Conservation (phyloP, 2,113 vertebrate species). For the Menidia beryllina region DNA sequence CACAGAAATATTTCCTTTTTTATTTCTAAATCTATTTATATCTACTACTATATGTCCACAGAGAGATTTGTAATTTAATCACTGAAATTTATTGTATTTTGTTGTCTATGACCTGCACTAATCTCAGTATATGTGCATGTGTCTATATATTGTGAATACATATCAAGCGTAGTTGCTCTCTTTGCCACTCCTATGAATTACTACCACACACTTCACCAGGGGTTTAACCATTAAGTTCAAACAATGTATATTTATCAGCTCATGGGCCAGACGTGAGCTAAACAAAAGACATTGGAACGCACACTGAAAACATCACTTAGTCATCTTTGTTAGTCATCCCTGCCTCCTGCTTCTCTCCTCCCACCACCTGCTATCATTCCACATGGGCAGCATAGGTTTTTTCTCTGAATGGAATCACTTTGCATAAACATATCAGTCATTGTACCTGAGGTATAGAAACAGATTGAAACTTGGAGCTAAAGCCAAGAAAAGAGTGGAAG, state of each 20-base stretch:
- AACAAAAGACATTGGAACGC: constrained; percentile 55
- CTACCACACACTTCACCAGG: not conserved
- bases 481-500: constrained; percentile 18
- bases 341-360: constrained; percentile 41
- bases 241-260: constrained; percentile 54
- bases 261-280: constrained; percentile 34
- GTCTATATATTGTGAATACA: not conserved
- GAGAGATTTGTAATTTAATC: not conserved
- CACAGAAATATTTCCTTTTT: not conserved
- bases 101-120: not conserved
- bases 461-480: constrained; percentile 7
- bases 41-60: not conserved
- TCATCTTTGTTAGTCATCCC: constrained; percentile 69
- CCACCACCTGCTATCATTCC: constrained; percentile 53
- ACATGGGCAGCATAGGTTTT: constrained; percentile 58
- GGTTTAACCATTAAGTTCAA: not conserved
- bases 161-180: not conserved
- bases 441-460: constrained; percentile 26
- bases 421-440: constrained; percentile 33
- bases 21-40: not conserved
- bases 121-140: not conserved
- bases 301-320: constrained; percentile 51
- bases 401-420: constrained; percentile 31
- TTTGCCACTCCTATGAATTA: not conserved
- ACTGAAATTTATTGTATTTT: not conserved